Evolutionary conservation across 2,888 invertebrate species (phyloP).

Genomic region (Pollenia amentaria): DNA sequence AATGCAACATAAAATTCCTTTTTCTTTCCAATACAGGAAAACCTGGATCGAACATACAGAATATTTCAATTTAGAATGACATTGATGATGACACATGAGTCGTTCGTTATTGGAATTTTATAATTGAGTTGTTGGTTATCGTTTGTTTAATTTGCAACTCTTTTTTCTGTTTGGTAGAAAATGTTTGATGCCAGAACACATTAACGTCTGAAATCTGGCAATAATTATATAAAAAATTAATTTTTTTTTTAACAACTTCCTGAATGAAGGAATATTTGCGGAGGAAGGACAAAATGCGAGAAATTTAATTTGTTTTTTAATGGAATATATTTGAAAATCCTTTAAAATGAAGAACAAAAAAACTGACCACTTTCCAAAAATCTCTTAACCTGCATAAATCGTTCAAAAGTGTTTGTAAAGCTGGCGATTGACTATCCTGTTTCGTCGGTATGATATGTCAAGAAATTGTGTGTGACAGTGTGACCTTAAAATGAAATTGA

Average conservation of each 20-base stretch:
- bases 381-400: no score
- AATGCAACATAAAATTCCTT: neutral
- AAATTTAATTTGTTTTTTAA: no score
- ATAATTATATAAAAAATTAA: neutral
- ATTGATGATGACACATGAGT: slow-evolving; percentile 66
- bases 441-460: no score
- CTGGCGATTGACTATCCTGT: no score
- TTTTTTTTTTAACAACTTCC: slow-evolving; percentile 10
- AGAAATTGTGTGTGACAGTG: no score
- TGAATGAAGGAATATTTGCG: no score
- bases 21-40: neutral
- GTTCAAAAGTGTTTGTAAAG: no score
- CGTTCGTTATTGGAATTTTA: slow-evolving; percentile 67
- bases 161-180: slow-evolving; percentile 21
- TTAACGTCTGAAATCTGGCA: neutral
- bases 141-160: slow-evolving; percentile 47
- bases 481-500: no score
- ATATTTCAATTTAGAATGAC: slow-evolving; percentile 66
- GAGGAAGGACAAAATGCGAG: neutral
- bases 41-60: slow-evolving; percentile 34
- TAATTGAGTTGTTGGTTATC: slow-evolving; percentile 62
- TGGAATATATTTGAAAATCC: no score
- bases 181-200: neutral
- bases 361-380: no score
- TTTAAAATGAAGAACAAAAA: no score